phyloP scores from a whole-genome alignment of 1,140 invertebrate species.

The Sinella curviseta region DNA sequence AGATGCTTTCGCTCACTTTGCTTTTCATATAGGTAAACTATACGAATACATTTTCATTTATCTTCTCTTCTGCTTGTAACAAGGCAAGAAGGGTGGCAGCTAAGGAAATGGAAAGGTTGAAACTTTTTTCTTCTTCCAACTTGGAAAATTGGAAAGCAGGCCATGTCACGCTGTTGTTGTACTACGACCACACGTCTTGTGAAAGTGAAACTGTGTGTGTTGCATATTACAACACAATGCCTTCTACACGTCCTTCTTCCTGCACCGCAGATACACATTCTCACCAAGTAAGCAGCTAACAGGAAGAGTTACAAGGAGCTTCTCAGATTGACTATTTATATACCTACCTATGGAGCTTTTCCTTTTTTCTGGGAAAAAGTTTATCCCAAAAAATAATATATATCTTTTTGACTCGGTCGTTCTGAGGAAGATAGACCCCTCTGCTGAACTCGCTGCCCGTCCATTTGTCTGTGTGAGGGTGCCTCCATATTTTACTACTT shows the following conservation, averaged over 20 bases:
- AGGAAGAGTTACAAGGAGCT: no score
- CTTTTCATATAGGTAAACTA: no score
- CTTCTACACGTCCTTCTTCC: no score
- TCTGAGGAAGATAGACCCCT: neutral
- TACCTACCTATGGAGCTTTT: no score
- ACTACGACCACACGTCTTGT: neutral
- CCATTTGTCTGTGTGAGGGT: neutral
- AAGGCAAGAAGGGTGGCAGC: neutral
- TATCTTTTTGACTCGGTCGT: neutral
- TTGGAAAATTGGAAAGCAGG: slow-evolving; percentile 26
- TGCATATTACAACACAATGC: neutral
- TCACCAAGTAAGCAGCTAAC: no score
- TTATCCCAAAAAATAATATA: slow-evolving; percentile 11
- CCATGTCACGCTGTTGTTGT: neutral
- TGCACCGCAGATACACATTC: no score
- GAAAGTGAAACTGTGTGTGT: no score
- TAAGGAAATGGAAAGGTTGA: neutral
- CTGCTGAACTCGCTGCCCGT: neutral
- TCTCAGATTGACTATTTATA: no score
- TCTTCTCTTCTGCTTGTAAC: neutral
- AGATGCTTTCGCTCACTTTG: no score
- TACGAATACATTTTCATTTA: neutral
- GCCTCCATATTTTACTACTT: no score
- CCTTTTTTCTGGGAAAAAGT: neutral
- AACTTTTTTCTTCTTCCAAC: neutral